Conservation (phyloP, 2,888 invertebrate genomes). For the Cantharis nigra region DNA sequence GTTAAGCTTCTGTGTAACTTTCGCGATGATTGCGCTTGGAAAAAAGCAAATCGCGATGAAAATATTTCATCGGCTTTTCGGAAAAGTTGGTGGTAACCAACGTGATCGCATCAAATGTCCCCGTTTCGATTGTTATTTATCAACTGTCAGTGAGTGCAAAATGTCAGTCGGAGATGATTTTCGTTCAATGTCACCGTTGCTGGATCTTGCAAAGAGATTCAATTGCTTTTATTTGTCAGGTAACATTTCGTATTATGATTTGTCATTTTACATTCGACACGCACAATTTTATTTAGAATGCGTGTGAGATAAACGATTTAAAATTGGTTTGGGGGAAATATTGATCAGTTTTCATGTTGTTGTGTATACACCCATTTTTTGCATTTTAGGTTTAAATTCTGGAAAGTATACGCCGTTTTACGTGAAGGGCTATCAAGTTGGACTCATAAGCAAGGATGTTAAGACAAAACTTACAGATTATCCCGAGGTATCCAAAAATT, state of each 20-base stretch:
- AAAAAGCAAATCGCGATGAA: not conserved
- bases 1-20: not conserved
- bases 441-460: slow-evolving; percentile 83
- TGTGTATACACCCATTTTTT: slow-evolving; percentile 25
- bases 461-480: slow-evolving; percentile 78
- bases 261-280: slow-evolving; percentile 10
- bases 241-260: slow-evolving; percentile 52
- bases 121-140: slow-evolving; percentile 16
- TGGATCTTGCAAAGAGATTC: slow-evolving; percentile 84
- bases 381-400: slow-evolving; percentile 69
- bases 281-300: slow-evolving; percentile 36
- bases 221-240: slow-evolving; percentile 89
- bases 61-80: not conserved
- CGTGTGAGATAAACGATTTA: slow-evolving; percentile 20
- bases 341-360: slow-evolving; percentile 21
- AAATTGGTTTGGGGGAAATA: slow-evolving; percentile 19
- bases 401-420: slow-evolving; percentile 85
- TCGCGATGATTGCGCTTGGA: not conserved
- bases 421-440: slow-evolving; percentile 88
- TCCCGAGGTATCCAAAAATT: slow-evolving; percentile 69
- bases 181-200: slow-evolving; percentile 64
- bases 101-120: not conserved
- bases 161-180: slow-evolving; percentile 22
- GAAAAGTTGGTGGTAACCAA: not conserved
- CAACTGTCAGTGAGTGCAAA: slow-evolving; percentile 22